These are phyloP conservation scores for Teinopalpus imperialis DNA, from an alignment of 2,888 invertebrate genomes.

Conservation along the genomic window DNA sequence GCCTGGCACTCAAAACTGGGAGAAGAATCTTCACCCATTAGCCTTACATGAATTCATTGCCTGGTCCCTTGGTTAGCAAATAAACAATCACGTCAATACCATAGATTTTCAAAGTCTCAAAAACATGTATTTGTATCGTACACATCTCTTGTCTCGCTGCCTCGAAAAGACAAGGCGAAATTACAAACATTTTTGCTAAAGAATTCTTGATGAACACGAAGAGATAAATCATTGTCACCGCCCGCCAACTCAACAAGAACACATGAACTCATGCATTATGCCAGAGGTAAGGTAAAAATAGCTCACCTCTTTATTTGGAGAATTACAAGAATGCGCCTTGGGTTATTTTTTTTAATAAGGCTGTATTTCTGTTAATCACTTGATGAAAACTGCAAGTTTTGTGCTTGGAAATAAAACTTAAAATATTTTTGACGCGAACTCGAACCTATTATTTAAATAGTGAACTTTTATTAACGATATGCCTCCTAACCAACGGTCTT, in stretches of 20 bases:
- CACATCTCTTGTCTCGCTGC: not conserved
- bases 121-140: not conserved
- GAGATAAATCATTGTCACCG: slow-evolving; percentile 22
- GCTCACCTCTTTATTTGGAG: slow-evolving; percentile 6
- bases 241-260: slow-evolving; percentile 9
- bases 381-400: not conserved
- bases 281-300: slow-evolving; percentile 13
- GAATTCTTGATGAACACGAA: slow-evolving; percentile 9
- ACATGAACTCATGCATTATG: slow-evolving; percentile 18
- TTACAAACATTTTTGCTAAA: slow-evolving; percentile 10
- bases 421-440: too few species aligned
- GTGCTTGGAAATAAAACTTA: too few species aligned
- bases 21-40: too few species aligned
- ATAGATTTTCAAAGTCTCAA: too few species aligned
- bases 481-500: too few species aligned
- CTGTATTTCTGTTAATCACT: not conserved
- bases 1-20: too few species aligned
- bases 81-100: too few species aligned
- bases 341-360: slow-evolving; percentile 1
- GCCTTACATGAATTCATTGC: too few species aligned
- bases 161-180: slow-evolving; percentile 8
- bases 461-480: too few species aligned
- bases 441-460: too few species aligned
- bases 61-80: too few species aligned
- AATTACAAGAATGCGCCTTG: not conserved